Base-by-base conservation (phyloP, 2,113 vertebrate genomes). In the Menidia beryllina region DNA sequence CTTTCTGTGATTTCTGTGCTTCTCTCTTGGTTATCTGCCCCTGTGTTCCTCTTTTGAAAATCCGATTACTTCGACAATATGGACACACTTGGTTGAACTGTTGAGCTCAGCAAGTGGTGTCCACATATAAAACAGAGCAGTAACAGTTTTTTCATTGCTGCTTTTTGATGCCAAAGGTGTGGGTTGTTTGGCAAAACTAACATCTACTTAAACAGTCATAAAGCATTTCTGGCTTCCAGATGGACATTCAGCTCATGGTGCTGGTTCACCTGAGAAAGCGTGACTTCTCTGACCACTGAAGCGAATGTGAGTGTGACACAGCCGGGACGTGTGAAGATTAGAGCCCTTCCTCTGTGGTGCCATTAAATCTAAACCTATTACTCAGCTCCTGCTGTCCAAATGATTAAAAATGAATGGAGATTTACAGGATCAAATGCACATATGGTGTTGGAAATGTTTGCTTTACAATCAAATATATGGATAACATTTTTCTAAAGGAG, bases 11-110 rank as follows among this genome's bases (percentile, higher is more conserved):
- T 90, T 84, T 81, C n/a, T 83, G 87, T 67, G 73, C 72, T 72
- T 68, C 76, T 78, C 81, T 86, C 80, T 82, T 90, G 89, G 87
- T 90, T 86, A 81, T 75, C 83, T 85, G 79, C 39, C 72, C 52
- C 72, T 65, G 58, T 86, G 83, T 82, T 86, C 69, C 73, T 86
- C 66, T 54, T 72, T 84, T 92, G 86, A 88, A 86, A 92, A 93
- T 93, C 88, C 75, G 81, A 94, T 93, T 91, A 91, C 71, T 86
- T 23, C 55, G 69, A 79, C 83, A 88, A 88, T 74, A 81, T 84
- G 81, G 72, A 84, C 86, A 88, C 81, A 82, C 70, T 57, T 19
- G 39, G 67, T 41, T 65, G 60, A 64, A 72, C 11, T 43, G 71
- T 72, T 52, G 82, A 85, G 83, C 75, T 23, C 67, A 82, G 77